Evolutionary conservation across 2,888 invertebrate species (phyloP), one percentile per base, ranked within the genome.

Genomic region (Xestia xanthographa): DNA sequence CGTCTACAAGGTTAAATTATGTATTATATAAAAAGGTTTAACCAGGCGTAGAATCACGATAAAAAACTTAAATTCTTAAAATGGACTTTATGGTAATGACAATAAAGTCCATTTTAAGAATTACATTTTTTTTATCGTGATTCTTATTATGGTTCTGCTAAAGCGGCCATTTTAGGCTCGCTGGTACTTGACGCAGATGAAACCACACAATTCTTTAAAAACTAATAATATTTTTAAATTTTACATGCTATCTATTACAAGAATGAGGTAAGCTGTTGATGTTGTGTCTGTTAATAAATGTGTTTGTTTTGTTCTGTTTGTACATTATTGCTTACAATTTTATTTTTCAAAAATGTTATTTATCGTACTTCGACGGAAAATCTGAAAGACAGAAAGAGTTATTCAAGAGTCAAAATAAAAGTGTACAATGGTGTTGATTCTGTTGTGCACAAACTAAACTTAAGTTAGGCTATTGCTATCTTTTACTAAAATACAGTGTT

Each of bases 181-280:
- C n/a, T n/a, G n/a, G n/a, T n/a, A n/a, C n/a, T n/a, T n/a, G n/a
- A n/a, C n/a, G n/a, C n/a, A n/a, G n/a, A 34, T 17, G 5, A 34
- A 8, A 12, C 8, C 9, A 70, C 11, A 3, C 20, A 45, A 43
- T 17, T 6, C 26, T 41, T 65, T 1, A 12, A 62, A 73, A 73
- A 63, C 41, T 71, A 74, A 80, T 65, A 41, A 67, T 63, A 45
- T 0, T 34, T 12, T 77, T 62, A 11, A 8, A 78, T 88, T 89
- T 92, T 93, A 86, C 94, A 94, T 92, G 93, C 94, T 90, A 41
- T 82, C 92, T 82, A 75, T 85, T 38, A 79, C 78, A 86, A 83
- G 83, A 86, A 38, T 79, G 72, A 83, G 91, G 94, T 94, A 87
- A 93, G 93, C 92, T 75, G 12, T 58, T 65, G 17, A 63, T 60